These are phyloP conservation scores for Gambusia holbrooki DNA, from an alignment of 2,113 vertebrate species.

Conservation along the genomic window DNA sequence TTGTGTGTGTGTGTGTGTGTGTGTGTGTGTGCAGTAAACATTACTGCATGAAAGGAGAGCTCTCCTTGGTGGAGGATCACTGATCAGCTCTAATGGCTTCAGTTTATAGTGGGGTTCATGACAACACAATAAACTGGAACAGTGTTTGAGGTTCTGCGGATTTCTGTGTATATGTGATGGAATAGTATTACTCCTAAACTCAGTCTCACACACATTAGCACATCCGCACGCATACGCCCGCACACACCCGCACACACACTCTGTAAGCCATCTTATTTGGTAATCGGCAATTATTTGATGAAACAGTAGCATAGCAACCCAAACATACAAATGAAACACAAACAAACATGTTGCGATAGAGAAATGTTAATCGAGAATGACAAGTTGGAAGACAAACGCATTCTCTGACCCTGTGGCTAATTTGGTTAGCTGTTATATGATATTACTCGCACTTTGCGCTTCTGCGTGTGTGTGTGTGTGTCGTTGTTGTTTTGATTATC, in stretches of 20 bases:
- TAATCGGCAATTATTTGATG: conserved; percentile 42
- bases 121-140: conserved; percentile 68
- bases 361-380: conserved; percentile 39
- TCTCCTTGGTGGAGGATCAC: conserved; percentile 30
- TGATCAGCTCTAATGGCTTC: conserved; percentile 26
- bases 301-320: conserved; percentile 65
- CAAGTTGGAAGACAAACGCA: conserved; percentile 31
- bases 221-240: neutral
- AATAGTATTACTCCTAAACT: neutral
- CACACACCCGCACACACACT: conserved; percentile 1
- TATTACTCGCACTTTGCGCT: conserved; percentile 21
- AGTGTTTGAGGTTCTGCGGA: conserved; percentile 16
- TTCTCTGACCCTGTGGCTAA: conserved; percentile 37
- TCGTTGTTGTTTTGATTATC: conserved; percentile 44
- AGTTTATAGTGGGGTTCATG: conserved; percentile 54
- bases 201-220: neutral
- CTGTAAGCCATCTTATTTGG: conserved; percentile 42
- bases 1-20: neutral
- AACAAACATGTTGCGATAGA: conserved; percentile 17
- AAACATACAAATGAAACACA: conserved; percentile 52
- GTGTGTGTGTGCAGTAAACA: conserved; percentile 16
- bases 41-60: conserved; percentile 5
- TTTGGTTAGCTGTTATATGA: conserved; percentile 29
- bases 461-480: conserved; percentile 8
- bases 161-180: conserved; percentile 1